Evolutionary conservation across 2,888 invertebrate species (phyloP).

Genomic region (Dermolepida albohirtum): DNA sequence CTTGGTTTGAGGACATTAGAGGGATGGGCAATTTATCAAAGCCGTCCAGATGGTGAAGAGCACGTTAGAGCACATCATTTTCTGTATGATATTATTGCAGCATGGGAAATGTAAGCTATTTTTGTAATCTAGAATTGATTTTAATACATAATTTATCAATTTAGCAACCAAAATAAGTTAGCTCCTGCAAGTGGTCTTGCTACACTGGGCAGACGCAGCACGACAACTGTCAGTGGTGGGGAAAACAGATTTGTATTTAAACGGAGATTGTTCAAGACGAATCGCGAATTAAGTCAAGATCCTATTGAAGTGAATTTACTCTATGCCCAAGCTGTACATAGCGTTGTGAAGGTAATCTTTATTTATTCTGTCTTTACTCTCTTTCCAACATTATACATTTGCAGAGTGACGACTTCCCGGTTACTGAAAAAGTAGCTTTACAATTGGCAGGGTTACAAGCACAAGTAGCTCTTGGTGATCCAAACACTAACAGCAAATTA

Average conservation of each 20-base stretch:
- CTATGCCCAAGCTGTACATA: constrained; percentile 95
- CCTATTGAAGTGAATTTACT: constrained; percentile 94
- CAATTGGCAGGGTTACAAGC: constrained; percentile 95
- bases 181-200: constrained; percentile 58
- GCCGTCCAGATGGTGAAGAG: constrained; percentile 87
- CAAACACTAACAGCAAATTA: constrained; percentile 79
- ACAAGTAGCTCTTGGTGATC: constrained; percentile 92
- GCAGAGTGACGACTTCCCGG: constrained; percentile 80
- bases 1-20: constrained; percentile 84
- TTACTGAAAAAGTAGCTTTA: constrained; percentile 93
- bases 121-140: background rate
- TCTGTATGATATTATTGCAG: constrained; percentile 92
- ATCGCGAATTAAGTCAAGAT: constrained; percentile 91
- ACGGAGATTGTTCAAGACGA: constrained; percentile 87
- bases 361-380: background rate
- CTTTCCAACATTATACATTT: constrained; percentile 20
- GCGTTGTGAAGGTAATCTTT: constrained; percentile 87
- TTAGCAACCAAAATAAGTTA: constrained; percentile 61
- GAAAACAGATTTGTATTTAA: constrained; percentile 95
- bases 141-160: constrained; percentile 33
- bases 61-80: constrained; percentile 93
- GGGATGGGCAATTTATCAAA: constrained; percentile 96
- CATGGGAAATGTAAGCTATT: constrained; percentile 87
- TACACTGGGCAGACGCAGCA: constrained; percentile 69
- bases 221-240: constrained; percentile 82